These are phyloP conservation scores for Botia almorhae DNA, from an alignment of 2,797 vertebrate genomes.

Conservation along the genomic window DNA sequence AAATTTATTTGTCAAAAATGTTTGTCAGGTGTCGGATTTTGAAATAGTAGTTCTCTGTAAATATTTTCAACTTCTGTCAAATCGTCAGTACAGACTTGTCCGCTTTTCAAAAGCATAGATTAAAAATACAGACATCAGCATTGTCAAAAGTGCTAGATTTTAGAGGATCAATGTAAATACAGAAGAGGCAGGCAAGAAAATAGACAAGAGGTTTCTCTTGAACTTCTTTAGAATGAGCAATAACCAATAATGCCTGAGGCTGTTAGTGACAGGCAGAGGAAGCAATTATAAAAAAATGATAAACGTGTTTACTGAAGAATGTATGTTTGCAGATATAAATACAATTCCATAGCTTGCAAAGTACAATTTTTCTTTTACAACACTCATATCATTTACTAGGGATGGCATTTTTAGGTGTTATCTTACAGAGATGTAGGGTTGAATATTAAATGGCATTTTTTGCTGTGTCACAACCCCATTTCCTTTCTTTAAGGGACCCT, in stretches of 20 bases:
- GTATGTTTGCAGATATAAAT: neutral
- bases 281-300: neutral
- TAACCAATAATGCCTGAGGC: constrained; percentile 17
- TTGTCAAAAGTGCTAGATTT: neutral
- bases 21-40: neutral
- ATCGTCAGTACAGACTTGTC: neutral
- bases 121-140: neutral
- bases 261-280: neutral
- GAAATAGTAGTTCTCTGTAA: neutral
- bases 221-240: neutral
- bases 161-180: neutral
- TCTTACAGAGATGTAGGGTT: too few relatives aligned
- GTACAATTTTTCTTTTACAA: too few relatives aligned
- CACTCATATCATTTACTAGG: too few relatives aligned
- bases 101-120: neutral
- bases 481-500: too few relatives aligned
- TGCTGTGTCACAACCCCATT: too few relatives aligned
- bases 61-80: neutral
- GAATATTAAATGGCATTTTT: too few relatives aligned
- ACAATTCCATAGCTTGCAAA: too few relatives aligned
- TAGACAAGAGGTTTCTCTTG: neutral
- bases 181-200: neutral
- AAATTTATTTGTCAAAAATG: neutral
- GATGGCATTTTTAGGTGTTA: too few relatives aligned
- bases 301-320: neutral